These are phyloP conservation scores for Merops nubicus DNA, from an alignment of 2,113 vertebrate genomes.

Conservation along the genomic window DNA sequence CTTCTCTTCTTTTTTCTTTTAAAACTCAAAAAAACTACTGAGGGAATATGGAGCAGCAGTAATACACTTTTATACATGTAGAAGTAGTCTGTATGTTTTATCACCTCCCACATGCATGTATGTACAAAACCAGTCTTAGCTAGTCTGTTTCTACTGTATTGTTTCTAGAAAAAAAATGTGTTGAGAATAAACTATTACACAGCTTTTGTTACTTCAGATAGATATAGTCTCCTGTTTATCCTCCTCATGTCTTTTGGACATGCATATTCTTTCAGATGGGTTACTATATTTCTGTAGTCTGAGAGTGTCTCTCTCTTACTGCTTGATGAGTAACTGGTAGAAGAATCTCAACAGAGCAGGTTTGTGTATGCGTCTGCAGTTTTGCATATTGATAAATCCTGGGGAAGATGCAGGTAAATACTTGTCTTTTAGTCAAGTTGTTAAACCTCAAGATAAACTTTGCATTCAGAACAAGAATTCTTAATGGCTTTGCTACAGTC, in stretches of 20 bases:
- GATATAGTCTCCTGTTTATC: background rate
- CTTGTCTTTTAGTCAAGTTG: background rate
- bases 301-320: background rate
- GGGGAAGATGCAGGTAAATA: background rate
- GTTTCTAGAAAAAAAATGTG: background rate
- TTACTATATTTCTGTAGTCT: background rate
- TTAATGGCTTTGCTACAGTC: background rate
- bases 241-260: background rate
- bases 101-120: background rate
- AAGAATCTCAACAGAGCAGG: background rate
- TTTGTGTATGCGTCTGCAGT: background rate
- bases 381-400: background rate
- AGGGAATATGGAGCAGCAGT: background rate
- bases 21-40: too few species aligned
- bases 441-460: background rate
- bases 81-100: background rate
- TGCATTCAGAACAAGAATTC: background rate
- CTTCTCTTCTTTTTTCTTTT: too few species aligned
- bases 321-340: background rate
- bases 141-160: background rate
- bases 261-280: background rate
- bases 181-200: background rate
- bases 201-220: background rate
- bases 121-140: background rate
- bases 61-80: background rate